A percentile compares a stretch with the other conserved stretches of the same genome.
Evolutionary conservation across 2,113 vertebrate species (phyloP).

Genomic region (Asarcornis scutulata): DNA sequence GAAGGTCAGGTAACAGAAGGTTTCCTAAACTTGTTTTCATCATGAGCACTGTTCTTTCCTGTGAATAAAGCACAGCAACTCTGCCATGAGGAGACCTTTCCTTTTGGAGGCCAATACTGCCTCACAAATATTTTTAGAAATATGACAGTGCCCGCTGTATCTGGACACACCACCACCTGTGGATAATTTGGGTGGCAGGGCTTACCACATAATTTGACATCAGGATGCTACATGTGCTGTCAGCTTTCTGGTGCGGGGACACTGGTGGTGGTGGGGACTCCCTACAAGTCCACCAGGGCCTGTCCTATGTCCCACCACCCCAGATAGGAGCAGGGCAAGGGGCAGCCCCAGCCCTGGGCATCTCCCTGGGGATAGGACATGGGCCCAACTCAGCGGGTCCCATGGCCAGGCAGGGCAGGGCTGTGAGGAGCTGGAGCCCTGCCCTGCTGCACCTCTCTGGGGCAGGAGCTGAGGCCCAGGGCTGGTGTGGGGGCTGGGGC

Average conservation of each 20-base stretch:
- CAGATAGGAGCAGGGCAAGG: background rate
- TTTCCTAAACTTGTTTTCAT: background rate
- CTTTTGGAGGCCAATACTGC: background rate
- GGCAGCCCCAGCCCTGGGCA: background rate
- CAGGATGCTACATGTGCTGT: rapidly evolving
- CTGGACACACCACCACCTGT: background rate
- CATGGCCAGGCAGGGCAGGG: background rate
- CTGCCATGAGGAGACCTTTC: background rate
- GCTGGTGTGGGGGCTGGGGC: too few species aligned
- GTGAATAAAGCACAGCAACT: background rate
- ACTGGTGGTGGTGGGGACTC: rapidly evolving
- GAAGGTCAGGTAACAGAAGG: background rate
- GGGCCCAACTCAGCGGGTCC: rapidly evolving
- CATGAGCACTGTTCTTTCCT: background rate
- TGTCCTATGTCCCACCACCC: background rate
- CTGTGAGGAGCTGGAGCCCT: rapidly evolving
- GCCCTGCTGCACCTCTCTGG: rapidly evolving
- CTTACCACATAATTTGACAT: background rate
- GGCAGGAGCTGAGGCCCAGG: background rate
- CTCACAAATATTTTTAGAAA: background rate
- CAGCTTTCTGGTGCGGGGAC: background rate
- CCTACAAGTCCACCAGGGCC: background rate
- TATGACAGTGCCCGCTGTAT: background rate
- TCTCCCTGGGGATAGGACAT: too few species aligned
- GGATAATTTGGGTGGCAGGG: background rate